Conservation (phyloP, 2,888 invertebrate species). For the Netelia melanura region DNA sequence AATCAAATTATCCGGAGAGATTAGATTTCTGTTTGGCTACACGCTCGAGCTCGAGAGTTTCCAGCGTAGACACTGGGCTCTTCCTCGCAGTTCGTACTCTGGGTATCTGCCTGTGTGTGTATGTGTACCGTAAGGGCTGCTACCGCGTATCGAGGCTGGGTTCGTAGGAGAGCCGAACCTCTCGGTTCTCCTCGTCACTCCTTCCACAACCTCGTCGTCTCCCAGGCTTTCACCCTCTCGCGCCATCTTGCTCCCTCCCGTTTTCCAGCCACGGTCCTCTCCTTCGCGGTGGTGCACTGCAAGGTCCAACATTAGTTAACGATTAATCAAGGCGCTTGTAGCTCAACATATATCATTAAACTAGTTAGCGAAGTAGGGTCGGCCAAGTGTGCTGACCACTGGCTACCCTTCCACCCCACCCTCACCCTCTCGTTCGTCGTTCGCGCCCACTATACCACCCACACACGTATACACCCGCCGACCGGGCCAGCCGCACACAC, state of each 20-base stretch:
- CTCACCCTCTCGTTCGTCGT: slow-evolving; percentile 64
- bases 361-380: slow-evolving; percentile 85
- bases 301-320: slow-evolving; percentile 85
- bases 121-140: slow-evolving; percentile 54
- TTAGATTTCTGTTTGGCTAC: slow-evolving; percentile 83
- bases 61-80: slow-evolving; percentile 63
- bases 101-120: slow-evolving; percentile 6
- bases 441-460: slow-evolving; percentile 59
- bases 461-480: slow-evolving; percentile 49
- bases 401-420: slow-evolving; percentile 73
- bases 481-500: slow-evolving; percentile 60
- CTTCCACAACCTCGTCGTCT: slow-evolving; percentile 67
- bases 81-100: slow-evolving; percentile 56
- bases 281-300: slow-evolving; percentile 80
- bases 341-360: slow-evolving; percentile 85
- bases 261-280: slow-evolving; percentile 63
- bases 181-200: slow-evolving; percentile 68
- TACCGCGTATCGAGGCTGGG: slow-evolving; percentile 57
- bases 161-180: slow-evolving; percentile 51
- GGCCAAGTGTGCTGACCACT: slow-evolving; percentile 85
- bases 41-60: slow-evolving; percentile 69
- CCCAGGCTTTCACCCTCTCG: slow-evolving; percentile 68
- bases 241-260: slow-evolving; percentile 59
- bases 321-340: slow-evolving; percentile 85
- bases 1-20: slow-evolving; percentile 83